phyloP scores from a whole-genome alignment of 2,888 invertebrate species.

The Hydroisotoma schaefferi region DNA sequence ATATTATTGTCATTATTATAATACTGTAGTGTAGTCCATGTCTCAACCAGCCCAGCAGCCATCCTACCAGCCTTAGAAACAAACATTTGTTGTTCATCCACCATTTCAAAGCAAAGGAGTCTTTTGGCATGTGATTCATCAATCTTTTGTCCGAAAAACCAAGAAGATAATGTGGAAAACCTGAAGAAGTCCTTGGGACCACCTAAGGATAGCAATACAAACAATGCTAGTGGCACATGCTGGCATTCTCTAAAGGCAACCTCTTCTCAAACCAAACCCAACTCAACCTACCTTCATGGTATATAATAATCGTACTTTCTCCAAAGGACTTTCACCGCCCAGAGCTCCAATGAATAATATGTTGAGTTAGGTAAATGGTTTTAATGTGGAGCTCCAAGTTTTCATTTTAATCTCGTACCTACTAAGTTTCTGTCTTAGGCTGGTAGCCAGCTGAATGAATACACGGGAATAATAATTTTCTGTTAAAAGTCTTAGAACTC shows the following conservation, averaged over 20 bases:
- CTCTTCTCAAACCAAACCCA: not conserved
- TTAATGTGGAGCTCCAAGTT: constrained; percentile 5
- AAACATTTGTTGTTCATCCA: constrained; percentile 1
- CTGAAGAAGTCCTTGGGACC: constrained; percentile 17
- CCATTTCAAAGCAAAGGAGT: constrained; percentile 26
- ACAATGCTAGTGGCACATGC: constrained; percentile 1
- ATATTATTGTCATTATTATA: no score
- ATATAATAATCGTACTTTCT: not conserved
- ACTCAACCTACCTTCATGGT: not conserved
- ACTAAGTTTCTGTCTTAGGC: not conserved
- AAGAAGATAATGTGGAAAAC: constrained; percentile 25
- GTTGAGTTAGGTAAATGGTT: not conserved
- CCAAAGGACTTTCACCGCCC: constrained; percentile 3
- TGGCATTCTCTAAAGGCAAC: not conserved
- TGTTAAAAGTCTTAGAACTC: no score
- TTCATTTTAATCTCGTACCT: not conserved
- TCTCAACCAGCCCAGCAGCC: not conserved
- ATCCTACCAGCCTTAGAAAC: not conserved
- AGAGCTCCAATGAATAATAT: not conserved
- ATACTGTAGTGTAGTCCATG: no score
- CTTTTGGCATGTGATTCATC: constrained; percentile 35
- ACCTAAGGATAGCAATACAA: constrained; percentile 15
- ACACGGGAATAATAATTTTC: no score
- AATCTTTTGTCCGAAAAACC: constrained; percentile 34
- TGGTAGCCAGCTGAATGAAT: not conserved